A percentile compares a stretch with the other conserved stretches of the same genome.
Conservation (phyloP, 2,797 vertebrate genomes). For the Lophius americanus region DNA sequence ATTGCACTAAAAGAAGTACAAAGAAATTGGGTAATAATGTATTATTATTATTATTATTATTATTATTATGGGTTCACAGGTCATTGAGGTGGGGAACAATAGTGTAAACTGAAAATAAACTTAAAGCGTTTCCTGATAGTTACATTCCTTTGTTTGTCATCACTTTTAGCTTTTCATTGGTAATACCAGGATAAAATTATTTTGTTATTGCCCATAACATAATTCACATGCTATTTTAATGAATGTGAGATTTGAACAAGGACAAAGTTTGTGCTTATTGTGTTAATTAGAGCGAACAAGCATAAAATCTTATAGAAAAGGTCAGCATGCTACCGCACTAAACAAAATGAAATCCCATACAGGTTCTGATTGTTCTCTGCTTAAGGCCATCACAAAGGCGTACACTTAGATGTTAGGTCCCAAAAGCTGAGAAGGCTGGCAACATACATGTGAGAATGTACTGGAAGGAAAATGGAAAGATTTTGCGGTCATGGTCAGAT, state of each 20-base stretch:
- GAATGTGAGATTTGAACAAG: neutral
- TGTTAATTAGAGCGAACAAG: no score
- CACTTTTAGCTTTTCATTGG: neutral
- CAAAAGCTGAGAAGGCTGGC: neutral
- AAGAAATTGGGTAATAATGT: no score
- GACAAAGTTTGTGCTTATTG: neutral
- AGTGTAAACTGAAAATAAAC: neutral
- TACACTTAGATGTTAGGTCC: neutral
- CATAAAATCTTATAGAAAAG: no score
- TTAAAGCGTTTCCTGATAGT: neutral
- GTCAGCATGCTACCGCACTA: no score
- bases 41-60: no score
- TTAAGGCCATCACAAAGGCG: no score
- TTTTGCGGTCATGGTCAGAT: constrained; percentile 2
- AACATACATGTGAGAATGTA: no score
- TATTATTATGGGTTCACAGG: neutral
- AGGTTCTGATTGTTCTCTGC: no score
- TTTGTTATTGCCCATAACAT: neutral
- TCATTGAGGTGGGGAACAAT: neutral
- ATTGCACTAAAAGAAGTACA: no score
- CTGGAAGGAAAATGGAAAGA: neutral
- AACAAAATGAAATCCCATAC: no score
- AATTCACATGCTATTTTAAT: neutral
- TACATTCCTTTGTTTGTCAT: neutral
- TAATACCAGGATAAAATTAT: neutral